Evolutionary conservation across 2,888 invertebrate genomes (phyloP), one percentile per base, ranked within the genome.

Genomic region (Pimpla rufipes): DNA sequence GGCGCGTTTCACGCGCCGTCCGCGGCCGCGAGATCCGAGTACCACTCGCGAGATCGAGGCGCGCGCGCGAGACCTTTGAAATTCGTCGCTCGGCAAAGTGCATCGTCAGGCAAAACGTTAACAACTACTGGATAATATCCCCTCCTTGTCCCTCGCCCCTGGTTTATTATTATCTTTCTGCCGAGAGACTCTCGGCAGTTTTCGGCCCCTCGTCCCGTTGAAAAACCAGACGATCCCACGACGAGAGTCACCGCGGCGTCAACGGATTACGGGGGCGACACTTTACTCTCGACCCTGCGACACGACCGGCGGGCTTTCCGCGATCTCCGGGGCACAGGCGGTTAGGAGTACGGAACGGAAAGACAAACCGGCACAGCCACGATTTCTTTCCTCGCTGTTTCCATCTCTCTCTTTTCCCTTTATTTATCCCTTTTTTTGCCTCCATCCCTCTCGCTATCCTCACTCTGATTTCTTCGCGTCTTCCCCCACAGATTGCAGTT

Each of bases 1-100:
- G 68, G 62, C 11, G 66, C 79, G 79, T 83, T 79, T 79, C 47
- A 71, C 83, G 75, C 79, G 55, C 18, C 64, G 64, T 82, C 29
- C 75, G 35, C n/a, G 16, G 37, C n/a, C n/a, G n/a, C 40, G 45
- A 16, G 42, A 18, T 21, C 6, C n/a, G 21, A 55, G 37, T 40
- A 3, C 10, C 37, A 37, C 52, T 55, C 21, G 35, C n/a, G 18
- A 52, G 29, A n/a, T 29, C 67, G 35, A 13, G 45, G 7, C 66
- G 23, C 23, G n/a, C 67, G 50, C 21, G 68, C 18, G 66, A 45
- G 18, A 45, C 21, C 21, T 68, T 42, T 35, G 16, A 16, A 21
- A 18, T 71, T 35, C 18, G 13, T 6, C 3, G 59, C 45, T 35
- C 59, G 57, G 73, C 47, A 59, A 59, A 59, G 73, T 73, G 45